Evolutionary conservation across 2,888 invertebrate species (phyloP), one percentile per base, ranked within the genome.

Genomic region (Diarsia brunnea): DNA sequence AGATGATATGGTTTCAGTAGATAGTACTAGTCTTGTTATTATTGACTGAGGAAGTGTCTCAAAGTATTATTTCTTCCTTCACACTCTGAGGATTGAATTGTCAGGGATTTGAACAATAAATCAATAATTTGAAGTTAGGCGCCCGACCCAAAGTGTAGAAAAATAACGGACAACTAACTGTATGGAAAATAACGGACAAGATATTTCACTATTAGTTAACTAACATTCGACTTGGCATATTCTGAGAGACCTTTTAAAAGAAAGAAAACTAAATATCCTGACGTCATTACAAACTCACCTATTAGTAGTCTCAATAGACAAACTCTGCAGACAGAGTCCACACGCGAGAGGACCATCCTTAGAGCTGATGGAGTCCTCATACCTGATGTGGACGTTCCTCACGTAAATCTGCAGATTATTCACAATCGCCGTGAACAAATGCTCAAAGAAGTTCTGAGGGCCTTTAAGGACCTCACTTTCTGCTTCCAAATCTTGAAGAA

Each of bases 221-320:
- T 24, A 55, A 1, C 24, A 24, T 2, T 58, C 27, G 27, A 19
- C 8, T 58, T 16, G 27, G 27, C 55, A 16, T 24, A 14, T 24
- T 55, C 2, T 16, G 19, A 3, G 19, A 58, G 19, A 16, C 0
- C 31, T 31, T 58, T 19, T 49, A 5, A 38, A 38, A 51, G 19
- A 19, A 45, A 11, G 0, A 3, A 49, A 0, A 51, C 51, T 7
- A 38, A 27, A 16, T n/a, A 24, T 24, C 5, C 21, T 16, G 31
- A 43, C n/a, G 2, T 11, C 11, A 47, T 45, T 5, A 43, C 63
- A 4, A 31, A 58, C 90, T 94, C 91, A 98, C 98, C 97, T 98
- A 90, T 98, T 98, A 4, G 98, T 98, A 12, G 98, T 98, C 92
- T 98, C 98, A 83, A 98, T 97, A 0, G 98, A 98, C 83, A 98